Conservation (phyloP, 2,797 vertebrate species). For the Chelidonichthys spinosus region DNA sequence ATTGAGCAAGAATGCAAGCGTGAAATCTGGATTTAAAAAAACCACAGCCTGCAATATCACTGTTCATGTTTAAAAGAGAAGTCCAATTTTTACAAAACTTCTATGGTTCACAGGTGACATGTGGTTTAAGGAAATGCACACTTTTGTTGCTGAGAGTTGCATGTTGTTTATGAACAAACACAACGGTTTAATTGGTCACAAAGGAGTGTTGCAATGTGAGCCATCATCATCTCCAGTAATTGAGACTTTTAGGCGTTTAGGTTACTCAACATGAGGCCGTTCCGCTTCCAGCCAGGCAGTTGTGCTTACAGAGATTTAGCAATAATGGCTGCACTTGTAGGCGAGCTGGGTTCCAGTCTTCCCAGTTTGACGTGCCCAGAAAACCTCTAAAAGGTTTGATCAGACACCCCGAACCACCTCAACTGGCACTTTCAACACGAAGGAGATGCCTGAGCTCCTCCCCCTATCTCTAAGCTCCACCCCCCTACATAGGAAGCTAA, state of each 20-base stretch:
- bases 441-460: no score
- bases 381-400: no score
- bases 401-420: no score
- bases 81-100: not conserved
- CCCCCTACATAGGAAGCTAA: no score
- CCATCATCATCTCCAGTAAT: not conserved
- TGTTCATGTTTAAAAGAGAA: not conserved
- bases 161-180: constrained; percentile 8
- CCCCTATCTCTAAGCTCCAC: no score
- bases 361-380: no score
- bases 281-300: not conserved
- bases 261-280: no score
- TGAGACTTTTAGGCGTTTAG: not conserved
- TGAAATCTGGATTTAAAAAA: constrained; percentile 7
- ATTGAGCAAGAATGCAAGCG: constrained; percentile 26
- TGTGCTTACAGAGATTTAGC: not conserved
- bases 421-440: no score
- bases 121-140: not conserved
- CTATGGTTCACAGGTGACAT: not conserved
- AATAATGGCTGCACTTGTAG: not conserved
- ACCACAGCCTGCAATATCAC: not conserved
- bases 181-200: constrained; percentile 11
- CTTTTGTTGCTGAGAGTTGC: not conserved
- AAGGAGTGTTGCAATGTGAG: not conserved
- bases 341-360: not conserved